A percentile compares a stretch with the other conserved stretches of the same genome.
Evolutionary conservation across 1,140 invertebrate species (phyloP).

Genomic region (Periplaneta americana): DNA sequence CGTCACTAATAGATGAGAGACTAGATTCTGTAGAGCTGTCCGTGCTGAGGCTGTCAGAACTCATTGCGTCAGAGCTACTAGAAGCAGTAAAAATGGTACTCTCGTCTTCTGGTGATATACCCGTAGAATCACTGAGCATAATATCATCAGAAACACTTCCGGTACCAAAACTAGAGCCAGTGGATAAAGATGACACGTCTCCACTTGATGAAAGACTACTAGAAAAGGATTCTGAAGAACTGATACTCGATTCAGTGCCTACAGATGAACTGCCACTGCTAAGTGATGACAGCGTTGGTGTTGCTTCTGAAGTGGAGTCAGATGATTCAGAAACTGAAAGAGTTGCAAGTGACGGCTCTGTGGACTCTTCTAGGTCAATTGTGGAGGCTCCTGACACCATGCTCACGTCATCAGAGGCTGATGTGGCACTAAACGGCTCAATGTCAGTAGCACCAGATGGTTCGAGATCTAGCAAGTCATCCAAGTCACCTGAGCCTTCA

Average conservation of each 20-base stretch:
- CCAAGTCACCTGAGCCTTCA: not conserved
- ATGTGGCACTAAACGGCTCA: no score
- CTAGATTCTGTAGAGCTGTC: not conserved
- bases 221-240: not conserved
- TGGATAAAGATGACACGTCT: not conserved
- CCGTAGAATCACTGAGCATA: constrained; percentile 52
- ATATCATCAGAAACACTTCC: constrained; percentile 39
- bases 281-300: not conserved
- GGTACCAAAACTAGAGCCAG: constrained; percentile 24
- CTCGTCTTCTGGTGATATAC: not conserved
- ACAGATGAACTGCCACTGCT: not conserved
- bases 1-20: not conserved
- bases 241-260: not conserved
- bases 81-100: constrained; percentile 23
- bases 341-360: no score
- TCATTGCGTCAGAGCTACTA: constrained; percentile 30
- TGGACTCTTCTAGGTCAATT: no score
- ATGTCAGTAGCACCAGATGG: not conserved
- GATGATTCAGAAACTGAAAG: not conserved
- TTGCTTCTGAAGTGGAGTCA: not conserved
- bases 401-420: no score
- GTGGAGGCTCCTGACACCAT: no score
- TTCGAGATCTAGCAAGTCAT: not conserved
- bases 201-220: not conserved
- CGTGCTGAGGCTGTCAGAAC: not conserved